These are phyloP conservation scores for Etia nguti DNA, from an alignment of 2,113 vertebrate genomes.

Conservation along the genomic window DNA sequence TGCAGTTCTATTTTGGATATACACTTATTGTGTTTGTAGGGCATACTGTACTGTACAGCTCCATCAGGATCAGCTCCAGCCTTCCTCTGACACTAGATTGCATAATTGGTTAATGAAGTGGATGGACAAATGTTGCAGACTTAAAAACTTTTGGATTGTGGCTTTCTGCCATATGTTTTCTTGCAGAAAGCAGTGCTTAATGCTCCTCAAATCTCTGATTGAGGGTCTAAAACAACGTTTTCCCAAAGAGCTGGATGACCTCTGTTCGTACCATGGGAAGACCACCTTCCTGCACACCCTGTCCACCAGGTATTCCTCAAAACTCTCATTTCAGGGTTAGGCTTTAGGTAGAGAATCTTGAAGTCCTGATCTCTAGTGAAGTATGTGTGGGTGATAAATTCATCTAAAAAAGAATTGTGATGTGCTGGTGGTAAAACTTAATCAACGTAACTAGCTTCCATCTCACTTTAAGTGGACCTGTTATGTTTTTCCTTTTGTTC, in stretches of 20 bases:
- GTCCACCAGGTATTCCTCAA: conserved; percentile 3
- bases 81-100: neutral
- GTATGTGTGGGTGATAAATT: neutral
- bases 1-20: neutral
- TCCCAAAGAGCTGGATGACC: conserved; percentile 41
- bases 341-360: neutral
- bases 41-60: neutral
- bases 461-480: neutral
- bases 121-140: neutral
- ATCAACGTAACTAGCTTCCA: neutral
- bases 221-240: conserved; percentile 53
- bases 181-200: conserved; percentile 47
- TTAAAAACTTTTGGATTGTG: neutral
- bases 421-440: neutral
- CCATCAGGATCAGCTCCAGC: neutral
- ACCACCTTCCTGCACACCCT: conserved; percentile 66
- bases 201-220: conserved; percentile 58
- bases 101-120: neutral
- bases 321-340: neutral
- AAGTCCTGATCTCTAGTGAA: neutral
- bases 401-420: neutral
- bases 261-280: conserved; percentile 67
- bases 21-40: fast-evolving
- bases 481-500: neutral
- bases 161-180: neutral